Percentiles rank a stretch among this genome's conserved stretches.
These are phyloP conservation scores for Cheilosia vernalis DNA, from an alignment of 2,888 invertebrate genomes.

Conservation along the genomic window DNA sequence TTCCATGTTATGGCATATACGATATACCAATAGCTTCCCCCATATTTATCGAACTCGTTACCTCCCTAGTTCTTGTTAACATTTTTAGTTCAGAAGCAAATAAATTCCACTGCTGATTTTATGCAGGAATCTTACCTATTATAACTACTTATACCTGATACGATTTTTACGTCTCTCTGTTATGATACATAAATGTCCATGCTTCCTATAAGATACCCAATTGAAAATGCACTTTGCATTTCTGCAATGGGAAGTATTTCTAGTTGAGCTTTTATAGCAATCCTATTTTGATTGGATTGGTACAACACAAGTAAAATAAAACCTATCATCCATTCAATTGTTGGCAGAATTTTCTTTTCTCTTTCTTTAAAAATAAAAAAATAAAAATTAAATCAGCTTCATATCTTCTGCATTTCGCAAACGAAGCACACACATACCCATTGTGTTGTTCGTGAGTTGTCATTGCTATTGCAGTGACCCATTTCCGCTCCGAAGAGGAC, in stretches of 20 bases:
- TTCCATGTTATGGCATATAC: too few species aligned
- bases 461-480: constrained; percentile 1
- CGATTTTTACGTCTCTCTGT: too few species aligned
- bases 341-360: constrained; percentile 12
- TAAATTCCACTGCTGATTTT: too few species aligned
- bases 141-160: too few species aligned
- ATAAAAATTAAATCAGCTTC: neutral
- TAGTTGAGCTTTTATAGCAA: neutral
- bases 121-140: too few species aligned
- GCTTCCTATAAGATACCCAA: neutral
- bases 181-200: too few species aligned
- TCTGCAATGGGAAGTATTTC: neutral
- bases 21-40: too few species aligned
- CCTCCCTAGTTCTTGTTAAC: too few species aligned
- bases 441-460: neutral
- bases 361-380: neutral
- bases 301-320: constrained; percentile 15
- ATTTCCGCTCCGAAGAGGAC: neutral
- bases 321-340: constrained; percentile 21
- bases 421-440: constrained; percentile 1
- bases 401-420: constrained; percentile 1
- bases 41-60: too few species aligned
- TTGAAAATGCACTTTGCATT: neutral
- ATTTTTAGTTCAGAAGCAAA: too few species aligned
- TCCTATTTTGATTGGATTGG: constrained; percentile 7